Evolutionary conservation across 2,113 vertebrate genomes (phyloP).

Genomic region (Amia ocellicauda): DNA sequence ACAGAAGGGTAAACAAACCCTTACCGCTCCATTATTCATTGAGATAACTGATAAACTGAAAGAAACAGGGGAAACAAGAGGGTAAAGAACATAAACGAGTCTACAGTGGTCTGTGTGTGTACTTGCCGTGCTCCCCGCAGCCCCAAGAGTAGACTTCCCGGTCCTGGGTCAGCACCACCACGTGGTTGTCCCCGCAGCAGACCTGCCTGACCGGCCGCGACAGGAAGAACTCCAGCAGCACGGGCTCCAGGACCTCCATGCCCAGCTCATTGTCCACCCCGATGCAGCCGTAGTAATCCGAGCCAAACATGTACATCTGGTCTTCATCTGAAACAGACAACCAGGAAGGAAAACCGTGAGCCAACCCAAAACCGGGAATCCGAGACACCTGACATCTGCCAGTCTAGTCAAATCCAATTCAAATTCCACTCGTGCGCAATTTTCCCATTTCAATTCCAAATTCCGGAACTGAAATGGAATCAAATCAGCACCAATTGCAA

Average conservation of each 20-base stretch:
- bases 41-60: conserved; percentile 21
- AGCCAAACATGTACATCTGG: conserved; percentile 95
- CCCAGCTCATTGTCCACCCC: conserved; percentile 76
- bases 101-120: conserved; percentile 35
- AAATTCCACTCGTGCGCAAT: no score
- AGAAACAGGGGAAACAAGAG: not conserved
- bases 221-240: conserved; percentile 85
- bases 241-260: conserved; percentile 81
- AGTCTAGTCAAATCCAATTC: no score
- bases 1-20: not conserved
- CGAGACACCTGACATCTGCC: no score
- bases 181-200: conserved; percentile 94
- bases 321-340: conserved; percentile 78
- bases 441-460: no score
- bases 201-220: conserved; percentile 83
- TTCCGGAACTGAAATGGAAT: no score
- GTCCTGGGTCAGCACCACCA: conserved; percentile 83
- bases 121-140: conserved; percentile 90
- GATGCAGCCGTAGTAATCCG: conserved; percentile 96
- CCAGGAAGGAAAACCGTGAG: conserved; percentile 27
- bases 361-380: no score
- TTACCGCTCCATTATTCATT: no score
- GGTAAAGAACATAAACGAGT: not conserved
- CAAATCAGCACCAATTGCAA: no score
- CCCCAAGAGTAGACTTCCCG: conserved; percentile 91